phyloP scores from a whole-genome alignment of 2,113 vertebrate genomes.

The Asarcornis scutulata region DNA sequence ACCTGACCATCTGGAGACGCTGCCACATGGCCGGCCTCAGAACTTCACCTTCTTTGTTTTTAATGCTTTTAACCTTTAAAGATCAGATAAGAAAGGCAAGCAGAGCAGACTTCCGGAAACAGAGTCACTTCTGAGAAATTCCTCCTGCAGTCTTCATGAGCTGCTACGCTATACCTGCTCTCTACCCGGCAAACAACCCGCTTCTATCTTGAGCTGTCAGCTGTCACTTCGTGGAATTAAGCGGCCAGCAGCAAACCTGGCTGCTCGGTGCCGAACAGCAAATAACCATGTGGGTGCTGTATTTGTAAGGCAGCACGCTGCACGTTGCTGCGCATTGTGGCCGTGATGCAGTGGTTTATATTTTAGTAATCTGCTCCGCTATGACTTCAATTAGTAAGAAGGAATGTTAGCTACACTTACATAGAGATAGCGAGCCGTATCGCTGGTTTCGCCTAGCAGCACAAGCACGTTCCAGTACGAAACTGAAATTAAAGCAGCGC shows the following conservation, averaged over 20 bases:
- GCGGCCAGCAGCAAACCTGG: neutral
- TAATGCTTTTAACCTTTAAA: neutral
- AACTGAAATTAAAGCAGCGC: neutral
- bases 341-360: neutral
- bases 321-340: too few relatives aligned
- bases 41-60: neutral
- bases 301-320: neutral
- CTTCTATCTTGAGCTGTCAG: slow-evolving; percentile 22
- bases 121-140: neutral
- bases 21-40: neutral
- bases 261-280: neutral
- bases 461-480: neutral
- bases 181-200: neutral
- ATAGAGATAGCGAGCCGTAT: rapidly evolving
- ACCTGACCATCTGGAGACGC: neutral
- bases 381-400: neutral
- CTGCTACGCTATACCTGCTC: neutral
- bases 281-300: rapidly evolving
- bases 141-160: neutral
- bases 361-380: neutral
- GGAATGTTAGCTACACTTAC: neutral
- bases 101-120: neutral
- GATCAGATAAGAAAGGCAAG: neutral
- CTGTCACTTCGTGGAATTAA: slow-evolving; percentile 5
- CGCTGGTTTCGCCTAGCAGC: neutral